Conservation (phyloP, 2,113 vertebrate species). For the Xenopus borealis region DNA sequence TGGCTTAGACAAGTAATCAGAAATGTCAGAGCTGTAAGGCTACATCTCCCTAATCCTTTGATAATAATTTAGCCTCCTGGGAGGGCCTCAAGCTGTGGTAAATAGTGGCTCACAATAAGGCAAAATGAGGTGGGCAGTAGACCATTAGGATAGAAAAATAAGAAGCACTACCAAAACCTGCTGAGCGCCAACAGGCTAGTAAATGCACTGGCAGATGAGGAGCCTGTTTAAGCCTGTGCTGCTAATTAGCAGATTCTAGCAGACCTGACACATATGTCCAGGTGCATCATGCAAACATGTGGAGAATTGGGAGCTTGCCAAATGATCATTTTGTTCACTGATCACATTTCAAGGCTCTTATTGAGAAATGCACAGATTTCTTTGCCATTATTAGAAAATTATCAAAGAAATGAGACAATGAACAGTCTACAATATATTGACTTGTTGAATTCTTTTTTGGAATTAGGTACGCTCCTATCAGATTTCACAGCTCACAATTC, state of each 20-base stretch:
- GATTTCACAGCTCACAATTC: conserved; percentile 64
- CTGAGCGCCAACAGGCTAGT: conserved; percentile 84
- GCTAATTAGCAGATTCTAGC: conserved; percentile 86
- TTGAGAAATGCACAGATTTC: conserved; percentile 55
- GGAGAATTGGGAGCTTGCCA: conserved; percentile 70
- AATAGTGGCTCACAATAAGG: conserved; percentile 85
- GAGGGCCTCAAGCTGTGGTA: conserved; percentile 84
- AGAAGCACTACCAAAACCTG: conserved; percentile 81
- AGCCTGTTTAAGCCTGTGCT: conserved; percentile 85
- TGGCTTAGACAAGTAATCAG: conserved; percentile 86
- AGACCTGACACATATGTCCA: conserved; percentile 79
- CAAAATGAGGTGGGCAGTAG: conserved; percentile 85
- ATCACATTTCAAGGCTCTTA: conserved; percentile 72
- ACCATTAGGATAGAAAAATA: conserved; percentile 83
- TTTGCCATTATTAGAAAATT: conserved; percentile 63
- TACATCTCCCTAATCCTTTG: conserved; percentile 87
- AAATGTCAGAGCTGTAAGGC: conserved; percentile 85
- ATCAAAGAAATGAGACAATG: conserved; percentile 70
- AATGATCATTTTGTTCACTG: conserved; percentile 70
- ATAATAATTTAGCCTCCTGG: conserved; percentile 88
- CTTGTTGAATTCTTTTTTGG: conserved; percentile 54
- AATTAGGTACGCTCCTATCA: conserved; percentile 72
- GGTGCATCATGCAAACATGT: conserved; percentile 77
- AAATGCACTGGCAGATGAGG: conserved; percentile 82
- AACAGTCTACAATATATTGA: conserved; percentile 67